Conservation (phyloP, 2,113 vertebrate species). For the Daboia siamensis region DNA sequence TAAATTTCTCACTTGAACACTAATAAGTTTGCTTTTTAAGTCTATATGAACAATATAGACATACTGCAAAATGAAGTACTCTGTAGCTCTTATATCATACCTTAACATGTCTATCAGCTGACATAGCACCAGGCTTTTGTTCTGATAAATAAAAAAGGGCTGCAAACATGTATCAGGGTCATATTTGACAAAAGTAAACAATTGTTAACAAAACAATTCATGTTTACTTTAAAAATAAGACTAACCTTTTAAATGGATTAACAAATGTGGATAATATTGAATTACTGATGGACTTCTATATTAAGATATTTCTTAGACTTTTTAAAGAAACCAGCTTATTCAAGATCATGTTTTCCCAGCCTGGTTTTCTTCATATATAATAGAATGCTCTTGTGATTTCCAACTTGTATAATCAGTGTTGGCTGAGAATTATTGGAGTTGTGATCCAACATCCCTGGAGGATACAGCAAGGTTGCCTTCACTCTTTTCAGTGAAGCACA, state of each 20-base stretch:
- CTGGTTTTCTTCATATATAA: background rate
- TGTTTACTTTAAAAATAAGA: background rate
- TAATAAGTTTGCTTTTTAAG: background rate
- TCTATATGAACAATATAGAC: background rate
- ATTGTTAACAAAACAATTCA: background rate
- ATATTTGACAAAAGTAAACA: background rate
- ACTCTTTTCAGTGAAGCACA: conserved; percentile 20
- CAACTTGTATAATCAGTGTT: background rate
- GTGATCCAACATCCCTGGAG: background rate
- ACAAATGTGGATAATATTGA: background rate
- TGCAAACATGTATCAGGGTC: background rate
- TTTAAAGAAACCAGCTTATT: background rate
- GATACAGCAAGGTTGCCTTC: background rate
- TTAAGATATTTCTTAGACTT: background rate
- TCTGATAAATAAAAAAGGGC: background rate
- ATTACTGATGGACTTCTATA: background rate
- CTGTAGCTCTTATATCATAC: background rate
- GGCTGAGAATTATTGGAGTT: background rate
- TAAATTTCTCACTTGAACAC: background rate
- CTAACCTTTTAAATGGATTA: background rate
- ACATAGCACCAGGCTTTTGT: background rate
- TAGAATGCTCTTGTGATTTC: background rate
- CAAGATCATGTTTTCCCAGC: background rate
- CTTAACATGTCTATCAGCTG: background rate
- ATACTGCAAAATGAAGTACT: background rate